Percentiles rank a stretch among this genome's conserved stretches.
Conservation (phyloP, 1,140 invertebrate species). For the Pogonomyrmex barbatus region DNA sequence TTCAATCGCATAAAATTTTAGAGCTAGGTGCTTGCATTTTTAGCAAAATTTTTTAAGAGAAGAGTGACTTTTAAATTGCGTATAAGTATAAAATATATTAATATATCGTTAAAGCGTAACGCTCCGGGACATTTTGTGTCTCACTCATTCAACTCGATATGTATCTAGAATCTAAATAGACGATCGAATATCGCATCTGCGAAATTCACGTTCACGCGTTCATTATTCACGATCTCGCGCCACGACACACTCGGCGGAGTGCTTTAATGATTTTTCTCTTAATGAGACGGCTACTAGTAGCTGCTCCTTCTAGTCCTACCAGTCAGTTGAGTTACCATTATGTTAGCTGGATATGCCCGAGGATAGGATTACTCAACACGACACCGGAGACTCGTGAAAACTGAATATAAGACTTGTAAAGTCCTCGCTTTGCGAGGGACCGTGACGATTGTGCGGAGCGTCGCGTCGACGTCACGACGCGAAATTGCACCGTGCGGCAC, state of each 20-base stretch:
- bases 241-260: constrained; percentile 3
- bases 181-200: not conserved
- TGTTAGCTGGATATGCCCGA: constrained; percentile 77
- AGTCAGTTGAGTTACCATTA: constrained; percentile 77
- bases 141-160: not conserved
- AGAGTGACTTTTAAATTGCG: not conserved
- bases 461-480: constrained; percentile 55
- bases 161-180: not conserved
- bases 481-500: constrained; percentile 40
- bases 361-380: constrained; percentile 81
- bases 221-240: constrained; percentile 36
- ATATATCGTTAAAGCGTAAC: not conserved
- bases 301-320: constrained; percentile 73
- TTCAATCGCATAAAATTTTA: not conserved
- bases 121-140: not conserved
- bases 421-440: constrained; percentile 69
- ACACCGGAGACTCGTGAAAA: constrained; percentile 83
- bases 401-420: constrained; percentile 79
- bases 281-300: constrained; percentile 26
- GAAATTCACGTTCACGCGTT: constrained; percentile 29
- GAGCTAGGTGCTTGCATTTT: not conserved
- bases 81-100: not conserved
- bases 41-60: not conserved
- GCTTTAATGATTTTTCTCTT: constrained; percentile 49
- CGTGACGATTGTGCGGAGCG: constrained; percentile 67